Base-by-base conservation (phyloP, 2,888 invertebrate genomes). In the Rutpela maculata region DNA sequence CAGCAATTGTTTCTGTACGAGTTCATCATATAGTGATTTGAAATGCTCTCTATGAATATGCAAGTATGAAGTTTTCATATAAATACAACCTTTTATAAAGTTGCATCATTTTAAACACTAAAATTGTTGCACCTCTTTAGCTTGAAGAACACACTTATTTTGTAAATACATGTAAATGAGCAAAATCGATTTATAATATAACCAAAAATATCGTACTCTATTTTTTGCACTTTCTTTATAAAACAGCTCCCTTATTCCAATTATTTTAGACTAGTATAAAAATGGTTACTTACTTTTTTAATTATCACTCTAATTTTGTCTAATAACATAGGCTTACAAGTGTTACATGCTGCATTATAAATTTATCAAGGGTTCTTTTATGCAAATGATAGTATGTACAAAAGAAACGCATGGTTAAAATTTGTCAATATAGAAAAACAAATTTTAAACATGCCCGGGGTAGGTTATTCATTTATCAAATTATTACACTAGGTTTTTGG, bases 401-500 rank as follows among this genome's bases (percentile, higher is more conserved):
- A 81, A 76, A 82, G 76, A 62, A 11, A n/a, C n/a, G 38, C 69
- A 75, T 74, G 63, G 18, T 70, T 77, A 60, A 74, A 71, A 60
- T 66, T 60, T 62, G 70, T 31, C 43, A 43, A 50, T 50, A 50
- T n/a, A 17, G 69, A 67, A 65, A 56, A 68, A 60, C 69, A 66
- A 71, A 75, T 74, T 78, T 74, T 76, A 67, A 70, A 73, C 68
- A 75, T 76, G 78, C 65, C 38, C 31, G 55, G 22, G 22, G 60
- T 66, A 57, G 59, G 55, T 76, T 56, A 75, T 60, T 80, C 59
- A 77, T 70, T 77, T 78, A 76, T 70, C 76, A 77, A 77, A 73
- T 75, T 80, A 81, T 81, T 82, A 86, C 69, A 81, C 83, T 84
- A 85, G 75, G 76, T 81, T 82, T 84, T 83, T 84, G 83, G 82